Base-by-base conservation (phyloP, 2,888 invertebrate species). In the Andrena dorsata region DNA sequence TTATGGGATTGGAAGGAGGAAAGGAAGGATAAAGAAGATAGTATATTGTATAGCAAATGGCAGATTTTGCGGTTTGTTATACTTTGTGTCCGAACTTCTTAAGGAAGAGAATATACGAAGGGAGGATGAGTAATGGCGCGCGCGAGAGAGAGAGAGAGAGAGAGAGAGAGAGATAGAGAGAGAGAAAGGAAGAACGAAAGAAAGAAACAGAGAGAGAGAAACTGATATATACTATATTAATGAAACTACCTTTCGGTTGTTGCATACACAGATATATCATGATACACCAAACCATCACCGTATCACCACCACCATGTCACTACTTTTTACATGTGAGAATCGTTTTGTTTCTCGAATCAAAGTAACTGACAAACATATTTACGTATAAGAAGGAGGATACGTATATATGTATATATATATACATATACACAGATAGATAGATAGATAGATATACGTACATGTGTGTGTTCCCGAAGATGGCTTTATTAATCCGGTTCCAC, bases 311-410 rank as follows among this genome's bases (percentile, higher is more conserved):
- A 71, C 72, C 58, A 41, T 41, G 68, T 56, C 72, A 60, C 63
- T 58, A 87, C 70, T 85, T 85, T 83, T 85, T 85, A 87, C 87
- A 85, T 41, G 78, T 80, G 78, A 75, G 74, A 77, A 64, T 68
- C 69, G 58, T 75, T 60, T 68, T 72, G 66, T 69, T 60, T 23
- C n/a, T 26, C 28, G 53, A 84, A 56, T 68, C 78, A 76, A 56
- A 72, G 61, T 77, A 87, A 74, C 49, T 69, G 80, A 83, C 73
- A 68, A 41, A 16, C 41, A 41, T 83, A 81, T 81, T 69, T 69
- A 82, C 64, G 41, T 82, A 75, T 63, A 69, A 83, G 76, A 75
- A 74, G 58, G 65, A 75, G 26, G 69, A 76, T 81, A 84, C 73
- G 70, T 26, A 64, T 26, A 30, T 49, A 68, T 35, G 53, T 53